Percentiles rank a stretch among this genome's conserved stretches.
Conservation (phyloP, 2,888 invertebrate genomes). For the Adineta ricciae region DNA sequence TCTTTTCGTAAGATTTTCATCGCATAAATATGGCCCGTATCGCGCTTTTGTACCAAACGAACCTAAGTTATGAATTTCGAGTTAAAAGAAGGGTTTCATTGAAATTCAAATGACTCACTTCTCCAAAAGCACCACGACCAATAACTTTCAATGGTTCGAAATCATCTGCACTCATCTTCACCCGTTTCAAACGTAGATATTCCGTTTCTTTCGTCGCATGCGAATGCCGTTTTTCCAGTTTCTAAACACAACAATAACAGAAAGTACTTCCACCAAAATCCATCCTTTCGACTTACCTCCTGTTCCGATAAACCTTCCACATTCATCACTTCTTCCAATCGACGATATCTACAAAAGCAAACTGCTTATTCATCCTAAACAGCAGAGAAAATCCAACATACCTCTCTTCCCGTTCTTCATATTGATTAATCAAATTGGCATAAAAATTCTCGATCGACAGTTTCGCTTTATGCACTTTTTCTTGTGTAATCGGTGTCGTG, state of each 20-base stretch:
- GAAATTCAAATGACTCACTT: neutral
- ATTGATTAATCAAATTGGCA: conserved; percentile 91
- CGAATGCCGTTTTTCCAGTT: conserved; percentile 79
- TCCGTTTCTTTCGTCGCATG: conserved; percentile 98
- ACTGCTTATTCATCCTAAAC: neutral
- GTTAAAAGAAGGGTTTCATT: neutral
- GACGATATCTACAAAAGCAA: conserved; percentile 53
- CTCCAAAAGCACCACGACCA: conserved; percentile 32
- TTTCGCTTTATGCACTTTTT: conserved; percentile 97
- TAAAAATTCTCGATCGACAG: conserved; percentile 96
- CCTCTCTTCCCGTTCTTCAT: conserved; percentile 63
- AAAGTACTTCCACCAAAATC: neutral
- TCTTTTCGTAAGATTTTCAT: conserved; percentile 98
- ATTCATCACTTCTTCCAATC: conserved; percentile 87
- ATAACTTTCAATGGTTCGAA: conserved; percentile 69
- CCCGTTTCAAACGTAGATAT: conserved; percentile 85
- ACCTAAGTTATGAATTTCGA: conserved; percentile 54
- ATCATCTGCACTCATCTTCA: conserved; percentile 89
- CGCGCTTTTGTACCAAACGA: conserved; percentile 94
- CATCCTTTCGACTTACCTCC: conserved; percentile 52
- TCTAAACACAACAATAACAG: conserved; percentile 44
- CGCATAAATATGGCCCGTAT: conserved; percentile 97
- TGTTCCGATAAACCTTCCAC: conserved; percentile 86
- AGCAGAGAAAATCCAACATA: neutral
- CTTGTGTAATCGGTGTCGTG: conserved; percentile 46